phyloP scores from a whole-genome alignment of 2,888 invertebrate species.

The Deladenus siricidicola region DNA sequence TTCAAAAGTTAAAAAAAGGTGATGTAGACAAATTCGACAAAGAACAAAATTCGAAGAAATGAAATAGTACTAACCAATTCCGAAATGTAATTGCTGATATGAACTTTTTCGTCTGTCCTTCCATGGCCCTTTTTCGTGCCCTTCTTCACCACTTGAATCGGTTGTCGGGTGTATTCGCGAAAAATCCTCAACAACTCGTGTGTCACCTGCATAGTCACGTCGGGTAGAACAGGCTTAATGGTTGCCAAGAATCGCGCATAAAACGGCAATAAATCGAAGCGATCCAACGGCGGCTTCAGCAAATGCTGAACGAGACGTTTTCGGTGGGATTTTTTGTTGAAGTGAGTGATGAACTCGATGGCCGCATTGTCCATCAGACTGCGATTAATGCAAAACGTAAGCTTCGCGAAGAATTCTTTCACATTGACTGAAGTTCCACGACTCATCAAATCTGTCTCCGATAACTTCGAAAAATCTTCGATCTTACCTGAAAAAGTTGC shows the following conservation, averaged over 20 bases:
- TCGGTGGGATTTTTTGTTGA: constrained; percentile 28
- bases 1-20: too few relatives aligned
- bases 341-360: constrained; percentile 35
- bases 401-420: constrained; percentile 7
- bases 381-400: constrained; percentile 36
- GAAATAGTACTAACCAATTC: constrained; percentile 42
- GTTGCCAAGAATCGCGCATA: constrained; percentile 45
- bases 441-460: not conserved
- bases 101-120: constrained; percentile 24
- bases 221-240: constrained; percentile 41
- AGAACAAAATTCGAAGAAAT: too few relatives aligned
- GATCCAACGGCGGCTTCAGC: constrained; percentile 28
- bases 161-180: constrained; percentile 21
- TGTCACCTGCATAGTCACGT: constrained; percentile 29
- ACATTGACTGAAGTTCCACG: not conserved
- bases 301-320: constrained; percentile 39
- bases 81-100: constrained; percentile 36
- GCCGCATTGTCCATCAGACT: constrained; percentile 45
- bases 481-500: constrained; percentile 10
- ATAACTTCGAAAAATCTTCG: not conserved
- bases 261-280: constrained; percentile 46
- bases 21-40: too few relatives aligned
- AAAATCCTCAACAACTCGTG: constrained; percentile 23
- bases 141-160: constrained; percentile 12
- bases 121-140: constrained; percentile 21